Conservation (phyloP, 2,113 vertebrate species). For the Calidris pugnax region DNA sequence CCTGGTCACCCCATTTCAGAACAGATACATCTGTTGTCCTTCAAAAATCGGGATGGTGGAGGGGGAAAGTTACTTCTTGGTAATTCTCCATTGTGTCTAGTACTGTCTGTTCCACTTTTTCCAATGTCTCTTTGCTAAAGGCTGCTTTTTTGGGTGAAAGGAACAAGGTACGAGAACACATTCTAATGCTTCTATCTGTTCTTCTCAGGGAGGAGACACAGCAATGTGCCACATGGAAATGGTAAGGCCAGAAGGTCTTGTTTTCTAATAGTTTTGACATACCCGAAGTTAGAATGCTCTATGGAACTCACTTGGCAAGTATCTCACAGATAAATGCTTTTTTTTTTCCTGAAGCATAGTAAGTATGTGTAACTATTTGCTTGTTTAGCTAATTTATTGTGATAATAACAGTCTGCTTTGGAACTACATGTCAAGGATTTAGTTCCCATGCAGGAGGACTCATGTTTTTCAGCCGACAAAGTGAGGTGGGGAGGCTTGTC, state of each 20-base stretch:
- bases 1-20: rapidly evolving
- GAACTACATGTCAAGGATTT: background rate
- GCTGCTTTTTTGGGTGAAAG: background rate
- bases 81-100: background rate
- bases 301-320: background rate
- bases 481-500: background rate
- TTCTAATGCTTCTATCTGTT: background rate
- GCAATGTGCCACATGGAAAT: rapidly evolving
- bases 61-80: rapidly evolving
- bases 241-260: background rate
- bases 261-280: background rate
- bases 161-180: background rate
- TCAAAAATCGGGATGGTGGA: background rate
- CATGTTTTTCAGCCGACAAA: background rate
- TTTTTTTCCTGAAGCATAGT: background rate
- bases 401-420: background rate
- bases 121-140: background rate
- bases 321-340: background rate
- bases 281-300: background rate
- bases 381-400: background rate
- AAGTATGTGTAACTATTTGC: background rate
- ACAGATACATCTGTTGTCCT: background rate
- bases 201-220: background rate
- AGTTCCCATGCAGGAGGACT: background rate
- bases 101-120: background rate